Evolutionary conservation across 2,113 vertebrate species (phyloP), one percentile per base, ranked within the genome.

Genomic region (Malurus alboscapulatus): DNA sequence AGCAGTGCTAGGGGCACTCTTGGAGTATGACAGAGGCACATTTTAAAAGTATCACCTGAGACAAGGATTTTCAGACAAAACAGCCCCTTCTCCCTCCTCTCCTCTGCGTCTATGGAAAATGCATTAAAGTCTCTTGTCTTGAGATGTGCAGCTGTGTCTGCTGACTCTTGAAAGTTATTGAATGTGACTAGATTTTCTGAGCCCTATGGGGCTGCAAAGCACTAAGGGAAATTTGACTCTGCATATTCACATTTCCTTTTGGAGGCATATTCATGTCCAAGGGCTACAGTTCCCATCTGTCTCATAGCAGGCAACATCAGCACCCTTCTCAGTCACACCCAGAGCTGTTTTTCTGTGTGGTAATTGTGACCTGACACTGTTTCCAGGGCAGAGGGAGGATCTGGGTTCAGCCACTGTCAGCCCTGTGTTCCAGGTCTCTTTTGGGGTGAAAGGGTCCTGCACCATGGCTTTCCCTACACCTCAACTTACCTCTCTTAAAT

Each of bases 101-200:
- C 34, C 47, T 17, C 47, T 8, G 14, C 66, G 14, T 27, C 81
- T 73, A 10, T 80, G 78, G 82, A 92, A 95, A 94, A 94, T 42
- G 25, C 78, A 91, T 96, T 94, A 93, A 73, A 53, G 8, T 15
- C 36, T 79, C 57, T 40, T 66, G 42, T 91, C 89, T 89, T 90
- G 67, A 82, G 75, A 62, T 88, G 44, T 74, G 62, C 51, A 79
- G 34, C 74, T 79, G 74, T 79, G 84, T 83, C 81, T 93, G 71
- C 89, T 40, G 74, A 83, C 27, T 84, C 32, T 72, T 85, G 74
- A 92, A 90, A 92, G 38, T 8, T 2, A 57, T 50, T 74, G 72
- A 51, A 85, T 85, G 45, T 82, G 62, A 72, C 62, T 54, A 40
- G 54, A 69, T 84, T 87, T 92, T 89, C 61, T 59, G 57, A 83